Evolutionary conservation across 2,797 vertebrate genomes (phyloP), one percentile per base, ranked within the genome.

Genomic region (Enteromius radiatus): DNA sequence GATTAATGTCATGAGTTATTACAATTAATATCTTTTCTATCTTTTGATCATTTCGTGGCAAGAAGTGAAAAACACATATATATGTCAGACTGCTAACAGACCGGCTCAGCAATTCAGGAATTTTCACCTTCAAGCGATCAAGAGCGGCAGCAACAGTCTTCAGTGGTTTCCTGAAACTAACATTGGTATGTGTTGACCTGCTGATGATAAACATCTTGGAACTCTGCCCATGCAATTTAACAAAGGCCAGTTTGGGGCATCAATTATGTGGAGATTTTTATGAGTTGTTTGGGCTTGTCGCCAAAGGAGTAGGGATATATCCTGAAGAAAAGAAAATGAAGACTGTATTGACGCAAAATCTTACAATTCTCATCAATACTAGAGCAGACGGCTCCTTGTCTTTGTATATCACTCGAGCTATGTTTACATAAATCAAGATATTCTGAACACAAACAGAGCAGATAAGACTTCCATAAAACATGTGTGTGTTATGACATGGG

Each of bases 191-290:
- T 84, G 86, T 86, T 89, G 86, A 88, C 83, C 90, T 90, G 88
- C 49, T 80, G 77, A 84, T 87, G 87, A 89, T 89, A 90, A 91
- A 88, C 87, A 89, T 90, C 85, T 90, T 90, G 90, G 86, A 89
- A 63, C 80, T 70, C 80, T 76, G 87, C 89, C 88, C 80, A 86
- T 87, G 76, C 83, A 88, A 89, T 89, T 87, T 86, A 85, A 88
- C 83, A 88, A 91, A 91, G 85, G 84, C 84, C 84, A 86, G 85
- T 88, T 88, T 87, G 76, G 84, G 79, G 84, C 85, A 90, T 90
- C 88, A 90, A 86, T 89, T 87, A 89, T 90, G 81, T 81, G 65
- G 84, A 85, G 86, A 87, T 89, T 89, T 89, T 87, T 90, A 91
- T 88, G 83, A 87, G 83, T 86, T 80, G 78, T 76, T 85, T 82